Evolutionary conservation across 2,113 vertebrate species (phyloP), one percentile per base, ranked within the genome.

Genomic region (Nannospalax galili): DNA sequence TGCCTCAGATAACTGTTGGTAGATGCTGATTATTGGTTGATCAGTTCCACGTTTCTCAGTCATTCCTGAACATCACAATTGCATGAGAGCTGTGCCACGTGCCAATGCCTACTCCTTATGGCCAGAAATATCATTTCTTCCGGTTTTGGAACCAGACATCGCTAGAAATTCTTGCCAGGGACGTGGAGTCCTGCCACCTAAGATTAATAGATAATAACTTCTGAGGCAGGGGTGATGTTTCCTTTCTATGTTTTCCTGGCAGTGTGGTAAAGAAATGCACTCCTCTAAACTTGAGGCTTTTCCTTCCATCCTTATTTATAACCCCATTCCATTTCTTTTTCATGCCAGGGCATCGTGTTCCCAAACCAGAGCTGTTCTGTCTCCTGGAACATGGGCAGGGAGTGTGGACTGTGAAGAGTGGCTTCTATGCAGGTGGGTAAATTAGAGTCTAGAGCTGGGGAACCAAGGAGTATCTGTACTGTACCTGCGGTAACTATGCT

Each of bases 321-420:
- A 69, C n/a, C 5, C n/a, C 30, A 20, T 35, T 20, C 16, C 26
- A 16, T 58, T 82, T 92, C 24, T 70, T 85, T 91, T 45, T 90
- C 79, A 40, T 73, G 15, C 48, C 84, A 97, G 90, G 92, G 30
- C 14, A 62, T 86, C 56, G 35, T 86, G 40, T 94, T 86, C 88
- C 94, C n/a, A 82, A 86, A 30, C 35, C 74, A 89, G 92, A 95
- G 64, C 28, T 93, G 19, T 62, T 82, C 45, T 79, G 8, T 30
- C 42, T 80, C 1, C 56, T 82, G n/a, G 67, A 93, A 5, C 70
- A 60, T 62, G 69, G 37, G n/a, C 88, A 78, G 73, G 88, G 80
- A 40, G 64, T 42, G 0, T 40, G 91, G 94, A 16, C 10, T 8
- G 20, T n/a, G 65, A 89, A 28, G 56, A 81, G 73, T 77, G 42